Evolutionary conservation across 2,888 invertebrate species (phyloP).

Genomic region (Thereva unica): DNA sequence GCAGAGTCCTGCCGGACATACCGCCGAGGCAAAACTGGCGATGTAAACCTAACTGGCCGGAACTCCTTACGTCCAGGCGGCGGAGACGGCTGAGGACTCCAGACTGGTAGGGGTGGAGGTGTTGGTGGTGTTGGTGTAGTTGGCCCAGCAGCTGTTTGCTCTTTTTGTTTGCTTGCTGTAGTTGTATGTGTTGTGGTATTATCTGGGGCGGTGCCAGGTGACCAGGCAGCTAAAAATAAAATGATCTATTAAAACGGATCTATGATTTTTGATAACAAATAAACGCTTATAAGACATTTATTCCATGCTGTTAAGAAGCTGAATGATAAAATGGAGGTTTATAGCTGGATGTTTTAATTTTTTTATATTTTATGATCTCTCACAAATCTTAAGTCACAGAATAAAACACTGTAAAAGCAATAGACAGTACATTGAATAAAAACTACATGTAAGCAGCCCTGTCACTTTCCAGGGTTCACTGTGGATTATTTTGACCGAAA

Average conservation of each 20-base stretch:
- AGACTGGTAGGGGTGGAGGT: conserved; percentile 67
- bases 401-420: too few species aligned
- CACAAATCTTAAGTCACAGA: too few species aligned
- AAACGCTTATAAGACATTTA: too few species aligned
- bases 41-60: conserved; percentile 76
- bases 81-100: conserved; percentile 81
- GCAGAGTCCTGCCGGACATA: conserved; percentile 48
- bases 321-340: too few species aligned
- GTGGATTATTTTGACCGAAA: too few species aligned
- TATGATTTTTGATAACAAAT: not conserved
- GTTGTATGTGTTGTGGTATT: conserved; percentile 32
- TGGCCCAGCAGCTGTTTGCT: conserved; percentile 57
- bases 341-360: too few species aligned
- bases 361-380: too few species aligned
- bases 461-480: too few species aligned
- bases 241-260: not conserved
- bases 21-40: conserved; percentile 64
- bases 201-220: conserved; percentile 9
- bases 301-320: too few species aligned
- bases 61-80: conserved; percentile 75
- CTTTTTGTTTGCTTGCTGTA: conserved; percentile 47
- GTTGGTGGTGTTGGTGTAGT: conserved; percentile 48
- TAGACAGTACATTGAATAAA: too few species aligned
- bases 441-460: too few species aligned
- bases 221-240: conserved; percentile 21